Percentiles rank a stretch among this genome's conserved stretches.
Conservation (phyloP, 2,888 invertebrate genomes). For the Oscheius myriophilus region DNA sequence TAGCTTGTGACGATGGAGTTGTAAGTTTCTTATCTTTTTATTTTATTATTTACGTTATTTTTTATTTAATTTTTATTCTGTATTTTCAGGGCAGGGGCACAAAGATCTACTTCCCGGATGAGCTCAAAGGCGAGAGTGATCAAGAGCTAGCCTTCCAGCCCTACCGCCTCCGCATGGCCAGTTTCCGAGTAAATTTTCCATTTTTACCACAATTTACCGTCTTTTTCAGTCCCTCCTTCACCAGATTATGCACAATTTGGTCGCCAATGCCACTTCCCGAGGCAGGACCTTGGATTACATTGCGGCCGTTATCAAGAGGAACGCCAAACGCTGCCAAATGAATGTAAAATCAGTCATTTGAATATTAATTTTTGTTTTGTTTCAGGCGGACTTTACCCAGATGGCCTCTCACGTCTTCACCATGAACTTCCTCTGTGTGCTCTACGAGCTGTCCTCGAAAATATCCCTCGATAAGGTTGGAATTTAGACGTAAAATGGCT, state of each 20-base stretch:
- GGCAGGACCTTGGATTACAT: slow-evolving; percentile 84
- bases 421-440: slow-evolving; percentile 88
- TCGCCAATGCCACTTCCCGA: slow-evolving; percentile 84
- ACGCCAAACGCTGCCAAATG: slow-evolving; percentile 88
- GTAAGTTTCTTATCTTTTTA: slow-evolving; percentile 71
- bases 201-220: neutral
- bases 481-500: neutral
- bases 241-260: slow-evolving; percentile 83
- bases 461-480: slow-evolving; percentile 83
- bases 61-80: neutral
- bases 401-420: slow-evolving; percentile 85
- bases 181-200: slow-evolving; percentile 6
- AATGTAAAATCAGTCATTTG: slow-evolving; percentile 73
- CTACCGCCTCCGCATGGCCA: slow-evolving; percentile 4
- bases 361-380: neutral
- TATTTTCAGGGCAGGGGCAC: slow-evolving; percentile 10
- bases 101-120: neutral
- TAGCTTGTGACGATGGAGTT: slow-evolving; percentile 88
- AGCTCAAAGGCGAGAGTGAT: slow-evolving; percentile 8
- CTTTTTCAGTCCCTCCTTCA: slow-evolving; percentile 78
- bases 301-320: slow-evolving; percentile 81
- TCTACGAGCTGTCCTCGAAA: slow-evolving; percentile 88
- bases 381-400: slow-evolving; percentile 82
- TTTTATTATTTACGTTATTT: slow-evolving; percentile 1
- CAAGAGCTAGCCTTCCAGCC: slow-evolving; percentile 15